Conservation (phyloP, 1,140 invertebrate species). For the Drosophila ficusphila region DNA sequence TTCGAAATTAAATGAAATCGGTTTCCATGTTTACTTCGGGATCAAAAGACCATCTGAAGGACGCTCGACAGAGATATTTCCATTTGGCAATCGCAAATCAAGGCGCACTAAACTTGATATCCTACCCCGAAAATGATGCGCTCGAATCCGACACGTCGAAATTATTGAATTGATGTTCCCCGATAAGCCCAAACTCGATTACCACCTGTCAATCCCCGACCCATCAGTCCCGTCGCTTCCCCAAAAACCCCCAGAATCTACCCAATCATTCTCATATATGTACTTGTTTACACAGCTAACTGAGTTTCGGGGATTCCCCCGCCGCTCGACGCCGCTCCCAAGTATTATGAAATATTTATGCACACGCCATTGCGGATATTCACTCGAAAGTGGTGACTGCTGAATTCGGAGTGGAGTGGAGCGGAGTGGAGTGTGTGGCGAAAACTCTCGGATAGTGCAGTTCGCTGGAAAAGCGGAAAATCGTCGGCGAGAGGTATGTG, state of each 20-base stretch:
- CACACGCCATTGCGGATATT: slow-evolving; percentile 73
- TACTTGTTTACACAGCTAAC: slow-evolving; percentile 32
- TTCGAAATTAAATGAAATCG: slow-evolving; percentile 37
- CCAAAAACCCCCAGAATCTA: background rate
- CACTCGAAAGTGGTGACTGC: slow-evolving; percentile 44
- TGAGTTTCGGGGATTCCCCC: slow-evolving; percentile 21
- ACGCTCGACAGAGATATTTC: slow-evolving; percentile 26
- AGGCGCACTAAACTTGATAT: slow-evolving; percentile 46
- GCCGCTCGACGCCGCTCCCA: slow-evolving; percentile 9
- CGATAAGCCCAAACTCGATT: slow-evolving; percentile 52
- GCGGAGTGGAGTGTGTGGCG: slow-evolving; percentile 24
- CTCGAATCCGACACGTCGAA: slow-evolving; percentile 34
- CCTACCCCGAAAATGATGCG: slow-evolving; percentile 9
- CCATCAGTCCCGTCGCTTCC: background rate
- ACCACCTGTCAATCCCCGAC: slow-evolving; percentile 40
- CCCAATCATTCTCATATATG: slow-evolving; percentile 22
- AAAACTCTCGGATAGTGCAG: slow-evolving; percentile 44
- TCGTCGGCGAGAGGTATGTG: slow-evolving; percentile 30
- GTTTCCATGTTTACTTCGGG: slow-evolving; percentile 30
- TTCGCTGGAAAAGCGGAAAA: slow-evolving; percentile 13
- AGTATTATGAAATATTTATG: slow-evolving; percentile 80
- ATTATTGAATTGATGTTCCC: slow-evolving; percentile 49
- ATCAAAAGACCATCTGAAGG: slow-evolving; percentile 44
- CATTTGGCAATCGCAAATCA: slow-evolving; percentile 41
- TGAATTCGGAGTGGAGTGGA: slow-evolving; percentile 3